Percentiles rank a stretch among this genome's conserved stretches.
phyloP scores from a whole-genome alignment of 2,888 invertebrate species.

The Epicampocera succincta region DNA sequence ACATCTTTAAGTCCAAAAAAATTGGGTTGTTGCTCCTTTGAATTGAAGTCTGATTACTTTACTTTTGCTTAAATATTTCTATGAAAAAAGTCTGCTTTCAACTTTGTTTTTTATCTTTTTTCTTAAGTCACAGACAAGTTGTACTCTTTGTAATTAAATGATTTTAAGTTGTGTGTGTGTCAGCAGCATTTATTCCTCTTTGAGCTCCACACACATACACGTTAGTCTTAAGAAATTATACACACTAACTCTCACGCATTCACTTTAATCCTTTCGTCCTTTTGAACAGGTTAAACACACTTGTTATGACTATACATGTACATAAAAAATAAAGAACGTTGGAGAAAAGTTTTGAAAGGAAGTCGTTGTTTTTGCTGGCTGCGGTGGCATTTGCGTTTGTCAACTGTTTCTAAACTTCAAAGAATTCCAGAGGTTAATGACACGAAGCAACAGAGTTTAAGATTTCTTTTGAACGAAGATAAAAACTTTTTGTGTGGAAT shows the following conservation, averaged over 20 bases:
- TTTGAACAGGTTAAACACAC: conserved; percentile 1
- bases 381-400: conserved; percentile 11
- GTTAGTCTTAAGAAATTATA: neutral
- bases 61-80: neutral
- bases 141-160: conserved; percentile 38
- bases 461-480: neutral
- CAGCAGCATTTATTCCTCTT: neutral
- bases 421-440: conserved; percentile 26
- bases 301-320: neutral
- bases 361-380: conserved; percentile 3
- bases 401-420: conserved; percentile 10
- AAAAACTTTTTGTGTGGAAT: conserved; percentile 10
- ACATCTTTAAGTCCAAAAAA: too few relatives aligned
- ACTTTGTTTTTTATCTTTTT: conserved; percentile 8
- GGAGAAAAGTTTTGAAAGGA: conserved; percentile 4
- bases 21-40: neutral
- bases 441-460: conserved; percentile 4
- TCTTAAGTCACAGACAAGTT: conserved; percentile 31
- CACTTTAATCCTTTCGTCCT: conserved; percentile 13
- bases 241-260: conserved; percentile 32
- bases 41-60: neutral
- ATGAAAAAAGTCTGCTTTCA: neutral
- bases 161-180: conserved; percentile 23
- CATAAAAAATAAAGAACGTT: neutral
- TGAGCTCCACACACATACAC: neutral